Evolutionary conservation across 2,113 vertebrate species (phyloP).

Genomic region (Psittacus erithacus): DNA sequence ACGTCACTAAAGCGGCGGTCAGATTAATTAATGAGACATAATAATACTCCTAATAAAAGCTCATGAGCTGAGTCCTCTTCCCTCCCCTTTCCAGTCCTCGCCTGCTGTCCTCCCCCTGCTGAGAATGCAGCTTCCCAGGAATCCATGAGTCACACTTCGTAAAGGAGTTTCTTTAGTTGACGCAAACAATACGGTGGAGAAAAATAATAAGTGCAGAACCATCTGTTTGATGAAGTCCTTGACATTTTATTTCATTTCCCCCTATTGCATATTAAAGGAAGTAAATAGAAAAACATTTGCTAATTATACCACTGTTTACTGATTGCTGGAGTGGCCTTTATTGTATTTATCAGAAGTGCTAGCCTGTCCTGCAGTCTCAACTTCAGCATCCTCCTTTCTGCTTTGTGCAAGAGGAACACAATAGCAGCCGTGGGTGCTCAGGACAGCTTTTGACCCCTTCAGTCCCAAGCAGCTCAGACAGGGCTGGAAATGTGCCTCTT

Average conservation of each 20-base stretch:
- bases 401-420: background rate
- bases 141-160: constrained; percentile 77
- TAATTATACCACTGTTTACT: constrained; percentile 85
- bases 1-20: constrained; percentile 79
- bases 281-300: constrained; percentile 80
- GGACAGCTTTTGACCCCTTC: background rate
- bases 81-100: constrained; percentile 70
- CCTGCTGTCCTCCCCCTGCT: constrained; percentile 56
- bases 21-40: constrained; percentile 86
- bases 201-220: constrained; percentile 78
- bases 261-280: constrained; percentile 83
- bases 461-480: background rate
- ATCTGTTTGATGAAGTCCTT: constrained; percentile 85
- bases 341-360: constrained; percentile 67
- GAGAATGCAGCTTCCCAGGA: constrained; percentile 73
- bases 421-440: background rate
- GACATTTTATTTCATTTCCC: constrained; percentile 84
- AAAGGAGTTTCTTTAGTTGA: constrained; percentile 73
- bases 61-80: constrained; percentile 77
- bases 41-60: constrained; percentile 86
- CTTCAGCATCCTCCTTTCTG: constrained; percentile 19
- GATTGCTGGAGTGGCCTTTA: constrained; percentile 69
- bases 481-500: background rate
- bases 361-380: background rate
- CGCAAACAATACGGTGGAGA: constrained; percentile 73